Conservation (phyloP, 1,140 invertebrate genomes). For the Drosophila subobscura region DNA sequence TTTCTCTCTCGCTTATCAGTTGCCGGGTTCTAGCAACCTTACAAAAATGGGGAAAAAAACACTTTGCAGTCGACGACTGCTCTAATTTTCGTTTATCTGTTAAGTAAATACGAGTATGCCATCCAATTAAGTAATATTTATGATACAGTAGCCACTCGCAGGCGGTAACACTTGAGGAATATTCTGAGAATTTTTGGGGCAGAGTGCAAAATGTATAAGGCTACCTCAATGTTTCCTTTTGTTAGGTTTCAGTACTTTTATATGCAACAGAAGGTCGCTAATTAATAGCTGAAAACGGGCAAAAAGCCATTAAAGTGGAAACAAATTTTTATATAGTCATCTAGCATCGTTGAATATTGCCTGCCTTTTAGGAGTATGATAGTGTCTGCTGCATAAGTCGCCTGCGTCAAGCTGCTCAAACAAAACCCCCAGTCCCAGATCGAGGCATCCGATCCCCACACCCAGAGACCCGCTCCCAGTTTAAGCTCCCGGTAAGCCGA, state of each 20-base stretch:
- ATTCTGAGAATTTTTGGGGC: not conserved
- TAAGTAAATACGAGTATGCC: constrained; percentile 18
- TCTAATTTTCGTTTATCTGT: constrained; percentile 65
- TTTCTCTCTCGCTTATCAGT: constrained; percentile 21
- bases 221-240: too few species aligned
- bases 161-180: not conserved
- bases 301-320: constrained; percentile 15
- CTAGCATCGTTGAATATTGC: constrained; percentile 16
- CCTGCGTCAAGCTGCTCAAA: constrained; percentile 24
- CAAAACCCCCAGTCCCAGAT: constrained; percentile 8
- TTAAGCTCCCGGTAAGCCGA: constrained; percentile 15
- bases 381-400: constrained; percentile 37
- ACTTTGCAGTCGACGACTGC: constrained; percentile 31
- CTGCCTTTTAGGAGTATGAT: constrained; percentile 19
- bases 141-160: constrained; percentile 23
- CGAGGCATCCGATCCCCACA: constrained; percentile 16
- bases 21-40: too few species aligned
- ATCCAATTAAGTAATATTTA: constrained; percentile 47
- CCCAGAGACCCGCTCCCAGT: constrained; percentile 37
- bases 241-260: too few species aligned
- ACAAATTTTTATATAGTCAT: constrained; percentile 16
- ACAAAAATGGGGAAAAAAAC: not conserved
- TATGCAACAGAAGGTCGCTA: constrained; percentile 8
- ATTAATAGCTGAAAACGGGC: constrained; percentile 62
- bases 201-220: too few species aligned